Base-by-base conservation (phyloP, 2,888 invertebrate species). In the Copidosoma aretas region DNA sequence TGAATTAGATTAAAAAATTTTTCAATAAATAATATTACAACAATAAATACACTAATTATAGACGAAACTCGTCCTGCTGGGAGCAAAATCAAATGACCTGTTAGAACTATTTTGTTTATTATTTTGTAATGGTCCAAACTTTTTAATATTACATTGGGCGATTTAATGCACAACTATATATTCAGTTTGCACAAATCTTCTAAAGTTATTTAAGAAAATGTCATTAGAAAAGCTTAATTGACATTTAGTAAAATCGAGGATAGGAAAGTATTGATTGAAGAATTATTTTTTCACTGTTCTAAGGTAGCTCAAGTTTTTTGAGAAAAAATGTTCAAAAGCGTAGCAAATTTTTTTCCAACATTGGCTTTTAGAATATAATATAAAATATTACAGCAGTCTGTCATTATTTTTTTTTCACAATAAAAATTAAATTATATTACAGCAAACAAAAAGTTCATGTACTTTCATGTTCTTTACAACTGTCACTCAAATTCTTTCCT, bases 211-310 rank as follows among this genome's bases (percentile, higher is more conserved):
- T n/a, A 51, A 25, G 17, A 67, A 58, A 57, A 65, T 68, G 21
- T 65, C 51, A 62, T 68, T 68, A 62, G 1, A 59, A 69, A 64
- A 68, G 68, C 66, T 71, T 64, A 53, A 62, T 68, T 64, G 41
- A 68, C 64, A 64, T 66, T 68, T 15, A 68, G 17, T 56, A 25
- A 25, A 60, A 59, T 65, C 15, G 56, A 64, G 67, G 64, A 71
- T 24, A 49, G 61, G 51, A 51, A 71, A 63, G n/a, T 56, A n/a
- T 58, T 41, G 53, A 57, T 60, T 53, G 41, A 43, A 70, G 67
- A 60, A 67, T 67, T 39, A 17, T 59, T 51, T 60, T 21, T 5
- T 52, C 8, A 32, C 8, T 32, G 8, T 32, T 32, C 32, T 32
- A 5, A 32, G 4, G 1, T 39, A 53, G 51, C 24, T 62, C 17